phyloP scores from a whole-genome alignment of 1,140 invertebrate genomes.

The Cheumatopsyche charites region DNA sequence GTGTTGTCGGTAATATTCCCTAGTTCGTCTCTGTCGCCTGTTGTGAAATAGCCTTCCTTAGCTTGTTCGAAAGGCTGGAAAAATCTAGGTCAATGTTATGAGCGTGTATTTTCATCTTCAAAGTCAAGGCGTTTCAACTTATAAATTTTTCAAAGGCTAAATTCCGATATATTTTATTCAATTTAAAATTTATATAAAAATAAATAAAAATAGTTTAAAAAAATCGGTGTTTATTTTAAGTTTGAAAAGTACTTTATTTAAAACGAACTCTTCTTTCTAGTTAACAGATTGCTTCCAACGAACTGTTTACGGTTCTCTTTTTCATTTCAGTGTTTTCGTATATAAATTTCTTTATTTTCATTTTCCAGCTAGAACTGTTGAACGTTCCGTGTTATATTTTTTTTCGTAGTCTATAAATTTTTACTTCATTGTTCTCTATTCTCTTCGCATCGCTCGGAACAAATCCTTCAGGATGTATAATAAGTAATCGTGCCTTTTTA shows the following conservation, averaged over 20 bases:
- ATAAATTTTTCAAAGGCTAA: no score
- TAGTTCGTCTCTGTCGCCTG: conserved; percentile 36
- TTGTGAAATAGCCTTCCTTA: neutral
- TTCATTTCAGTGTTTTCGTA: neutral
- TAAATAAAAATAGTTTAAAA: no score
- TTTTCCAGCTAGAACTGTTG: no score
- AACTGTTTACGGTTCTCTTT: neutral
- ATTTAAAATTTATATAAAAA: no score
- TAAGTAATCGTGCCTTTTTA: no score
- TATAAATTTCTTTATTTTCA: conserved; percentile 3
- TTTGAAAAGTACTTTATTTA: no score
- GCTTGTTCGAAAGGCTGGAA: neutral
- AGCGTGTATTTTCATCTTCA: no score
- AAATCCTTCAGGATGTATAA: no score
- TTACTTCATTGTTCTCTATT: conserved; percentile 1
- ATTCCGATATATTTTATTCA: no score
- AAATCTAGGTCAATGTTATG: conserved; percentile 28
- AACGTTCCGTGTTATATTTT: neutral
- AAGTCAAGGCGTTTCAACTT: no score
- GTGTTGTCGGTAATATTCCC: conserved; percentile 43
- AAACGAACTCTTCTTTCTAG: conserved; percentile 14
- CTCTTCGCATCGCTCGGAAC: neutral
- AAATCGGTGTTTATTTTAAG: no score
- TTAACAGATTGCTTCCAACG: neutral
- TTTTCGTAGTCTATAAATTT: conserved; percentile 15